These are phyloP conservation scores for Nomada fucata DNA, from an alignment of 2,888 invertebrate species.

Conservation along the genomic window DNA sequence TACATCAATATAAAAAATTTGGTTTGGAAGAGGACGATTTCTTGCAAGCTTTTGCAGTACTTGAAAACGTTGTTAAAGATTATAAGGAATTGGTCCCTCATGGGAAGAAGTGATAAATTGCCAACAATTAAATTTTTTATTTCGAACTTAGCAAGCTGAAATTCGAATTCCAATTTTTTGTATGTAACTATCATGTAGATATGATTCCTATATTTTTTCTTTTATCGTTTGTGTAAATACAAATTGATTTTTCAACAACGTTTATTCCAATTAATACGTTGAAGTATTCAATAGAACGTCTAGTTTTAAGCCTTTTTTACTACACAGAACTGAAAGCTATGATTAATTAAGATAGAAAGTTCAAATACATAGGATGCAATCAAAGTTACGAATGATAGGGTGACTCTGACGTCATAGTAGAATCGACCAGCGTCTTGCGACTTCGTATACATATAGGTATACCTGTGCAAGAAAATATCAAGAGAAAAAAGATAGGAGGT, in stretches of 20 bases:
- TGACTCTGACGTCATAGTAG: slow-evolving; percentile 59
- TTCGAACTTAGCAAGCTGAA: neutral
- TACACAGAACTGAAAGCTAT: neutral
- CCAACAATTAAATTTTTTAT: slow-evolving; percentile 6
- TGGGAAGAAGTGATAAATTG: slow-evolving; percentile 4
- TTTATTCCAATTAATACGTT: too few relatives aligned
- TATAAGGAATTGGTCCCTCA: slow-evolving; percentile 79
- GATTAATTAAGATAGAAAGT: neutral
- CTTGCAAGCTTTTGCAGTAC: slow-evolving; percentile 84
- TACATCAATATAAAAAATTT: slow-evolving; percentile 85
- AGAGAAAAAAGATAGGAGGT: slow-evolving; percentile 1
- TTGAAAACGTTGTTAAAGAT: slow-evolving; percentile 84
- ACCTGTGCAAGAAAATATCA: neutral
- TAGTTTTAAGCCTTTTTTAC: too few relatives aligned
- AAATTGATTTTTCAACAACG: neutral
- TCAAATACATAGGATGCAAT: neutral
- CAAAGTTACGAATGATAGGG: slow-evolving; percentile 21
- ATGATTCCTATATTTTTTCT: neutral
- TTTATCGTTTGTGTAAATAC: neutral
- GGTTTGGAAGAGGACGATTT: slow-evolving; percentile 85
- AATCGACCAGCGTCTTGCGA: slow-evolving; percentile 57
- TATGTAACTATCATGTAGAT: neutral
- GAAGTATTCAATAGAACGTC: too few relatives aligned
- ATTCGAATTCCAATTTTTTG: neutral
- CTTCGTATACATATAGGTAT: neutral